Evolutionary conservation across 2,797 vertebrate species (phyloP).

Genomic region (Pachyuromys duprasi): DNA sequence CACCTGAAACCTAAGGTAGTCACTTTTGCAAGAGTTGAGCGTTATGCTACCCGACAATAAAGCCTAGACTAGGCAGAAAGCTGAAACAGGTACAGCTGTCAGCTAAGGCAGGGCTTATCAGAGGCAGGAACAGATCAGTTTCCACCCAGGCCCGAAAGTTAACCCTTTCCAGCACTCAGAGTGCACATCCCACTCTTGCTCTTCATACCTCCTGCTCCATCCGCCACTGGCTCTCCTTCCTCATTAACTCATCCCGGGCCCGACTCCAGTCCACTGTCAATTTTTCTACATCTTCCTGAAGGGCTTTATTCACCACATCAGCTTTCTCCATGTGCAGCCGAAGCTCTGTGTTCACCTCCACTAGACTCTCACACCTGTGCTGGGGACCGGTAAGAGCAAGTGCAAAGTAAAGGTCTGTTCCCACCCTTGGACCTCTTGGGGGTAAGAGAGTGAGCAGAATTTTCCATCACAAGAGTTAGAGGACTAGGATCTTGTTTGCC

Average conservation of each 20-base stretch:
- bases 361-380: slow-evolving; percentile 90
- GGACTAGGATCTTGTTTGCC: slow-evolving; percentile 4
- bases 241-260: slow-evolving; percentile 90
- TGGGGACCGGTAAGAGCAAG: slow-evolving; percentile 56
- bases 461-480: slow-evolving; percentile 47
- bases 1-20: background rate
- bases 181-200: background rate
- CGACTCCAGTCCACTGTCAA: slow-evolving; percentile 92
- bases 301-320: slow-evolving; percentile 88
- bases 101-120: background rate
- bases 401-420: slow-evolving; percentile 62
- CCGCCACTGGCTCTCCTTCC: slow-evolving; percentile 90
- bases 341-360: slow-evolving; percentile 90
- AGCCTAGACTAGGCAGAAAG: background rate
- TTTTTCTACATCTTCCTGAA: slow-evolving; percentile 91
- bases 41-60: slow-evolving; percentile 1
- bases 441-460: slow-evolving; percentile 50
- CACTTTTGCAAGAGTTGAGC: background rate
- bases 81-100: background rate
- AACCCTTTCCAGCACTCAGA: background rate
- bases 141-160: background rate
- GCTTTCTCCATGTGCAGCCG: slow-evolving; percentile 90
- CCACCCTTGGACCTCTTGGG: background rate
- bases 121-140: background rate
- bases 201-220: slow-evolving; percentile 89